Conservation (phyloP, 2,797 vertebrate species). For the Nyctalus aviator region DNA sequence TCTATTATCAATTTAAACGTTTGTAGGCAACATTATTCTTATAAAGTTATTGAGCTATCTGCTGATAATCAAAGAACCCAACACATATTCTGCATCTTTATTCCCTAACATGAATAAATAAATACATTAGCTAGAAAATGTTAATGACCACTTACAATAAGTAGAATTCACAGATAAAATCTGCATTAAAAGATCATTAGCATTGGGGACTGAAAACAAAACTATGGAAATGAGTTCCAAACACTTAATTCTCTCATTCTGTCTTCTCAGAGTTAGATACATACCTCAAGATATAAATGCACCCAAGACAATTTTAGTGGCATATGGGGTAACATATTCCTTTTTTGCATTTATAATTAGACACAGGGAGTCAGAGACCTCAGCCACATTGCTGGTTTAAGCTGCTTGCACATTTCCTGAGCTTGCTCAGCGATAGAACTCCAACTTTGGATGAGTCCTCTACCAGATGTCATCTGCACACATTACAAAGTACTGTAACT, state of each 20-base stretch:
- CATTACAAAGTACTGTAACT: background rate
- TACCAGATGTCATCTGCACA: background rate
- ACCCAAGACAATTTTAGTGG: conserved; percentile 39
- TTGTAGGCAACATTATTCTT: conserved; percentile 61
- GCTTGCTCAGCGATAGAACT: background rate
- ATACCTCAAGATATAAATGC: conserved; percentile 42
- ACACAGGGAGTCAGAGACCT: background rate
- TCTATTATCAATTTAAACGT: conserved; percentile 55
- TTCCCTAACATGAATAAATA: conserved; percentile 70
- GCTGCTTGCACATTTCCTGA: background rate
- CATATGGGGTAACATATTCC: conserved; percentile 4
- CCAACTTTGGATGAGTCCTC: background rate
- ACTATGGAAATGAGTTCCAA: conserved; percentile 62
- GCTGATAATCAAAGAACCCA: conserved; percentile 58
- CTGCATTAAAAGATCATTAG: conserved; percentile 67
- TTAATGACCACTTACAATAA: conserved; percentile 68
- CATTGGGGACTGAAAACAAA: conserved; percentile 48
- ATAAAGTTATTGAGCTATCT: conserved; percentile 58
- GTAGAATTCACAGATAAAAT: conserved; percentile 64
- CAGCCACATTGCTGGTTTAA: background rate
- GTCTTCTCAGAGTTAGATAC: conserved; percentile 33
- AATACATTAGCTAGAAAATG: conserved; percentile 69
- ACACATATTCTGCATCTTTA: conserved; percentile 69
- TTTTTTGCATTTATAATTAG: conserved; percentile 21
- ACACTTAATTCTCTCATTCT: conserved; percentile 44